A percentile compares a stretch with the other conserved stretches of the same genome.
Evolutionary conservation across 2,888 invertebrate species (phyloP).

Genomic region (Endotricha flammealis): DNA sequence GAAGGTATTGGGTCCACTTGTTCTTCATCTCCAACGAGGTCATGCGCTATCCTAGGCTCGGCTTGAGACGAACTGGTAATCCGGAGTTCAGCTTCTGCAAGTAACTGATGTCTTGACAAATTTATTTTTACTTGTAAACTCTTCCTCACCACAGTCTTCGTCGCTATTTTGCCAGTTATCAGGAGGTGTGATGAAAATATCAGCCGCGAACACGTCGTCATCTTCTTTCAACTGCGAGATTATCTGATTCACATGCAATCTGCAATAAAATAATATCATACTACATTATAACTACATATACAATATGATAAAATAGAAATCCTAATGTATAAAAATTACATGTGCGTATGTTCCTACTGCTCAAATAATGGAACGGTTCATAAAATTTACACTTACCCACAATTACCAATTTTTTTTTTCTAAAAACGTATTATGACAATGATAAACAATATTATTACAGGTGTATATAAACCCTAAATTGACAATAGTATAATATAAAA

Average conservation of each 20-base stretch:
- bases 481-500: not conserved
- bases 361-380: slow-evolving; percentile 1
- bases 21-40: slow-evolving; percentile 11
- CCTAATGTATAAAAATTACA: slow-evolving; percentile 3
- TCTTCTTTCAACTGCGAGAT: slow-evolving; percentile 15
- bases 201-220: slow-evolving; percentile 10
- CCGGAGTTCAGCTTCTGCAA: slow-evolving; percentile 16
- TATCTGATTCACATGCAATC: slow-evolving; percentile 13
- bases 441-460: slow-evolving; percentile 2
- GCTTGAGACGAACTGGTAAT: slow-evolving; percentile 12
- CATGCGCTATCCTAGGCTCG: slow-evolving; percentile 9
- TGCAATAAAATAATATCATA: slow-evolving; percentile 9
- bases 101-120: slow-evolving; percentile 15
- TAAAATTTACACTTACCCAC: slow-evolving; percentile 1
- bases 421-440: slow-evolving; percentile 1
- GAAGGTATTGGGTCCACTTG: slow-evolving; percentile 10
- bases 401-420: not conserved
- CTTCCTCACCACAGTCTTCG: slow-evolving; percentile 15
- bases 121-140: slow-evolving; percentile 14
- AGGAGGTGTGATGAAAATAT: slow-evolving; percentile 15
- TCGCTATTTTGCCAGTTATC: slow-evolving; percentile 15
- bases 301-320: not conserved
- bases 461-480: slow-evolving; percentile 1
- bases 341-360: slow-evolving; percentile 1
- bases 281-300: not conserved